Evolutionary conservation across 92 coral and sea anemone genomes (phyloP), one percentile per base, ranked within the genome.

Genomic region (Parazoanthus atlanticus): DNA sequence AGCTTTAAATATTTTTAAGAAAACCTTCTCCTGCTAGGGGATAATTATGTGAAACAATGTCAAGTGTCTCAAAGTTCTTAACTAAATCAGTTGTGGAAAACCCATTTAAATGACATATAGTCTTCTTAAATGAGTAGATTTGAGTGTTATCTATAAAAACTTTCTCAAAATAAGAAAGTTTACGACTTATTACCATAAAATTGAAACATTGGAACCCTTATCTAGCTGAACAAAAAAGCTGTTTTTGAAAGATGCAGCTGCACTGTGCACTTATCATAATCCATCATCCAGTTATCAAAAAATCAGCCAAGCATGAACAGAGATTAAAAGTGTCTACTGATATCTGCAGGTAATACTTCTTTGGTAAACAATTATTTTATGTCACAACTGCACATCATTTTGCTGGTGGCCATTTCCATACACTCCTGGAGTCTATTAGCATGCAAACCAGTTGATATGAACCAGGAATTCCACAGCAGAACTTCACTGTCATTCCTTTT

Each of bases 301-400:
- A 47, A 78, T 47, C 82, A 43, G 26, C 61, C 82, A 78, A 3
- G 82, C 82, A 47, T 78, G 82, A 78, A 78, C 30, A 3, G 33
- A 47, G 82, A 49, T 78, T 78, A 78, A 17, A 47, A 9, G 30
- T 78, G 66, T 28, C 8, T 15, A 30, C n/a, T 23, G 28, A 26
- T 77, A 36, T 75, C 79, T 75, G 79, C 79, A 75, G 40, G 79
- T 30, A 78, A 78, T 28, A 46, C 82, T 43, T 47, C 19, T 47
- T 78, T 49, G 28, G 61, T 30, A 78, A 78, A 47, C 36, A 78
- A 78, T 78, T 41, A 19, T 75, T 78, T 78, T 78, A 16, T 28
- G 8, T 21, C 40, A 47, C 66, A 78, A 52, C 2, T 52, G 34
- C 13, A 47, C 33, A 47, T 6, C 65, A 78, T n/a, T 78, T 52